phyloP scores from a whole-genome alignment of 2,113 vertebrate genomes.

The Callospermophilus lateralis region DNA sequence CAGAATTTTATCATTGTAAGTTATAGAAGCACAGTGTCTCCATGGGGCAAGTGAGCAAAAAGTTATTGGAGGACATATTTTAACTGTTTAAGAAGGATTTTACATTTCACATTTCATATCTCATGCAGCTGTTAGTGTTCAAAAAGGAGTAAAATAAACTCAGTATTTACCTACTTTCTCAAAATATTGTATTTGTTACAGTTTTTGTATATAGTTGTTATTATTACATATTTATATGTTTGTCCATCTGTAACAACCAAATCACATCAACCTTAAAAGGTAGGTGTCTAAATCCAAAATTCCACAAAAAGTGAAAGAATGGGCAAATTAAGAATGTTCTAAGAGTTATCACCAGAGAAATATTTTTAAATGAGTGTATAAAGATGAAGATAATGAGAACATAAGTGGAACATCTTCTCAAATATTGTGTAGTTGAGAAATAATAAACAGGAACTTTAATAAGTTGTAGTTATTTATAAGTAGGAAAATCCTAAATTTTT shows the following conservation, averaged over 20 bases:
- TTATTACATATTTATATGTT: neutral
- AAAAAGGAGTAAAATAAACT: neutral
- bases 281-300: neutral
- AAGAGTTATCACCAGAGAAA: neutral
- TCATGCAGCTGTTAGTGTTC: neutral
- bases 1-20: neutral
- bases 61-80: neutral
- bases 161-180: neutral
- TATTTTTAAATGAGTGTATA: neutral
- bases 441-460: neutral
- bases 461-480: neutral
- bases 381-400: neutral
- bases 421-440: neutral
- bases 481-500: neutral
- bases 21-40: neutral
- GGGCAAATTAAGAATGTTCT: neutral
- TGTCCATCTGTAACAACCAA: neutral
- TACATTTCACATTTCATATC: too few species aligned
- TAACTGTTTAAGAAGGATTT: neutral
- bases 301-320: neutral
- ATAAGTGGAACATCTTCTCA: neutral
- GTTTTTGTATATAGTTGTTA: neutral
- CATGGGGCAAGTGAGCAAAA: neutral
- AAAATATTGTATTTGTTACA: neutral
- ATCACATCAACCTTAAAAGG: neutral